phyloP scores from a whole-genome alignment of 2,888 invertebrate species.

The Lasioglossum malachurum region DNA sequence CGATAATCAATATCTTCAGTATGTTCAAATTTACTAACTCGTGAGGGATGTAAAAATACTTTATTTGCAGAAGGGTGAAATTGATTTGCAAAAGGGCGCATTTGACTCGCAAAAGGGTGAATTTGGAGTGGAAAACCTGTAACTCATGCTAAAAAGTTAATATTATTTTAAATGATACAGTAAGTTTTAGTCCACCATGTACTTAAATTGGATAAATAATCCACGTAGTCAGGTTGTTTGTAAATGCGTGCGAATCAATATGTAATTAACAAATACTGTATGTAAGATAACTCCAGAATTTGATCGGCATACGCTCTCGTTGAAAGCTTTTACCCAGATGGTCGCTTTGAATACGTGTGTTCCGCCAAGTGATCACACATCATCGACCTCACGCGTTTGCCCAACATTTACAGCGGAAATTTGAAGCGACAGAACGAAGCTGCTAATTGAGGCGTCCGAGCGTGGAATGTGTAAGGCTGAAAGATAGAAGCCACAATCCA shows the following conservation, averaged over 20 bases:
- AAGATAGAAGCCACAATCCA: background rate
- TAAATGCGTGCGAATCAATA: background rate
- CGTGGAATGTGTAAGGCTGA: slow-evolving; percentile 12
- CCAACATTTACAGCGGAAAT: slow-evolving; percentile 2
- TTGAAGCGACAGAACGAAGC: slow-evolving; percentile 17
- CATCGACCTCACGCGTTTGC: slow-evolving; percentile 12
- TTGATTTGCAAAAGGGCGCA: too few relatives aligned
- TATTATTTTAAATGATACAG: too few relatives aligned
- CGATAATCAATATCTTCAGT: too few relatives aligned
- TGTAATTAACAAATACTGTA: background rate
- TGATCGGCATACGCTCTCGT: background rate
- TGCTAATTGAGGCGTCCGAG: slow-evolving; percentile 25
- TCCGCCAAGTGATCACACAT: slow-evolving; percentile 10
- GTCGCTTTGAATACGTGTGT: background rate
- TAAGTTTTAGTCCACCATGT: too few relatives aligned
- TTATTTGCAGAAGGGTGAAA: too few relatives aligned
- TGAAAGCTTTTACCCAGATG: slow-evolving; percentile 8
- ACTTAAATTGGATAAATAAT: too few relatives aligned
- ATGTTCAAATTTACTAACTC: too few relatives aligned
- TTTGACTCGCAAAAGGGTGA: too few relatives aligned
- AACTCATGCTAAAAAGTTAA: too few relatives aligned
- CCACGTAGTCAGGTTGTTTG: background rate
- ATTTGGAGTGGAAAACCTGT: too few relatives aligned
- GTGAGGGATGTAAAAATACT: too few relatives aligned
- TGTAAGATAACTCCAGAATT: background rate